Conservation (phyloP, 2,113 vertebrate species). For the Myrmecophaga tridactyla region DNA sequence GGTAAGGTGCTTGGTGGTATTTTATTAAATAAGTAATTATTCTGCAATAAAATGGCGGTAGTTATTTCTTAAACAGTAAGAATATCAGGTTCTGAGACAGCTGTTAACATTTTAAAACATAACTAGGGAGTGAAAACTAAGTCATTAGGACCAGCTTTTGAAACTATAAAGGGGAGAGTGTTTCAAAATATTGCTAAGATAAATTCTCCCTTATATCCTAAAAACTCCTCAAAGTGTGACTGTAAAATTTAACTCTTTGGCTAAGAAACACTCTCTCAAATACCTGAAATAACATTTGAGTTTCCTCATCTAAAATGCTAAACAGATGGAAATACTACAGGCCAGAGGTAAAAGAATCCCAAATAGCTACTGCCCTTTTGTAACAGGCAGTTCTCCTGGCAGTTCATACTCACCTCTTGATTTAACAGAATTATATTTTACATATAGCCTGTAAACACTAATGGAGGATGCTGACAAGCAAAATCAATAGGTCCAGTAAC, state of each 20-base stretch:
- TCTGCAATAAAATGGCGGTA: not conserved
- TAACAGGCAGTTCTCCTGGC: not conserved
- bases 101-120: not conserved
- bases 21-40: not conserved
- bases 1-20: not conserved
- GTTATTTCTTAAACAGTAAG: not conserved
- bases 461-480: not conserved
- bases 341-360: not conserved
- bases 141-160: not conserved
- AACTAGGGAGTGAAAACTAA: conserved; percentile 9
- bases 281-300: not conserved
- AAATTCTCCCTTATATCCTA: not conserved
- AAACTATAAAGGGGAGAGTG: not conserved
- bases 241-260: not conserved
- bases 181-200: not conserved
- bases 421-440: not conserved
- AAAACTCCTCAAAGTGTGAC: not conserved
- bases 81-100: not conserved
- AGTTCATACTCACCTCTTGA: not conserved
- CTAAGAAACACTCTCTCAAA: not conserved
- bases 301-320: not conserved
- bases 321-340: not conserved
- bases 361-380: not conserved
- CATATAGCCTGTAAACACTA: not conserved
- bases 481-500: conserved; percentile 26